A percentile compares a stretch with the other conserved stretches of the same genome.
phyloP scores from a whole-genome alignment of 2,888 invertebrate species.

The Lochmaea capreae region DNA sequence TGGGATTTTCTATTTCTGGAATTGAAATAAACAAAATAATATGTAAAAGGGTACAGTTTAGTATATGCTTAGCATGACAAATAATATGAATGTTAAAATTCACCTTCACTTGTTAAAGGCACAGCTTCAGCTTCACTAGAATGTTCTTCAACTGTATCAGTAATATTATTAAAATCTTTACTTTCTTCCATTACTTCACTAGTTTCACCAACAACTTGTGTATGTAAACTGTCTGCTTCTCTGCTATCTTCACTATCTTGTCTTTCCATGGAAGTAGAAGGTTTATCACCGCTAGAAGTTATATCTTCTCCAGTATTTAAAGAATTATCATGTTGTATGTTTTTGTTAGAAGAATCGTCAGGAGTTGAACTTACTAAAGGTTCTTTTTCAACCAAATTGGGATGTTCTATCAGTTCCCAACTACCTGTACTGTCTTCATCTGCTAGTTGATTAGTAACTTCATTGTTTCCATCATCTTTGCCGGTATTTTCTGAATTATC shows the following conservation, averaged over 20 bases:
- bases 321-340: background rate
- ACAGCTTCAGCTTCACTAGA: constrained; percentile 12
- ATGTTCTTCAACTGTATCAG: constrained; percentile 20
- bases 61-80: too few species aligned
- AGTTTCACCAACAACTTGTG: constrained; percentile 22
- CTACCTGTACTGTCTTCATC: constrained; percentile 23
- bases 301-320: constrained; percentile 19
- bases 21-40: too few species aligned
- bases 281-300: constrained; percentile 19
- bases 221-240: constrained; percentile 18
- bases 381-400: background rate
- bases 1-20: constrained; percentile 3
- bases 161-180: background rate
- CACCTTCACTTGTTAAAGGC: background rate
- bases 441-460: background rate
- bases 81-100: background rate
- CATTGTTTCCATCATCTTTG: background rate
- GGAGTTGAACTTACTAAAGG: constrained; percentile 11
- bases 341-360: background rate
- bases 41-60: too few species aligned
- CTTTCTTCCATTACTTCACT: constrained; percentile 1
- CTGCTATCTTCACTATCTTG: constrained; percentile 24
- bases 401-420: constrained; percentile 22
- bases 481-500: constrained; percentile 5
- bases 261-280: background rate